Evolutionary conservation across 2,797 vertebrate species (phyloP).

Genomic region (Ptychobarbus kaznakovi): DNA sequence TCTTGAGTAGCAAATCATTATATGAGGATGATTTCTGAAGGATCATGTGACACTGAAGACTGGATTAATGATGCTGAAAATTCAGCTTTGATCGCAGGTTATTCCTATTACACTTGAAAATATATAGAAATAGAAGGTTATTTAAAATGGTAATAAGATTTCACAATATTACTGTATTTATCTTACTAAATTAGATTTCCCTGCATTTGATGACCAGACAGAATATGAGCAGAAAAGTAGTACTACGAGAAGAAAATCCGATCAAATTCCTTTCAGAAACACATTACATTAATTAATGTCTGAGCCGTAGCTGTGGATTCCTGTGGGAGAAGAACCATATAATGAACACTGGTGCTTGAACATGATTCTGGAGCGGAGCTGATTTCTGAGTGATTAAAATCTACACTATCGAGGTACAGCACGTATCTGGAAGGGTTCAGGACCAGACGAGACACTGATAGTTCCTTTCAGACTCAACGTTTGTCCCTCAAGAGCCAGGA

Average conservation of each 20-base stretch:
- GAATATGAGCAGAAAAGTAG: background rate
- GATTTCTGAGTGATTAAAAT: background rate
- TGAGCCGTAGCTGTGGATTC: background rate
- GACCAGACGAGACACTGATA: slow-evolving; percentile 68
- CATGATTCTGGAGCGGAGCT: background rate
- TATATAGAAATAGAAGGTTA: background rate
- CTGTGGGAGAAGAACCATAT: background rate
- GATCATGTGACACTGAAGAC: background rate
- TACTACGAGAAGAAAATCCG: too few relatives aligned
- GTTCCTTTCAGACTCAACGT: slow-evolving; percentile 60
- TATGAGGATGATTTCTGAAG: background rate
- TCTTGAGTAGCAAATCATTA: background rate
- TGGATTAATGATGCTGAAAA: background rate
- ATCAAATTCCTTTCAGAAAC: too few relatives aligned
- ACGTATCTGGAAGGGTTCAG: slow-evolving; percentile 66
- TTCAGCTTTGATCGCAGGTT: background rate
- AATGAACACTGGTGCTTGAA: background rate
- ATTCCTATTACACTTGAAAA: background rate
- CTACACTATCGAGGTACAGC: slow-evolving; percentile 64
- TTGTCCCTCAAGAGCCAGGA: slow-evolving; percentile 30
- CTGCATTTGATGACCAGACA: background rate
- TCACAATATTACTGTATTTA: background rate
- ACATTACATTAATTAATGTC: background rate
- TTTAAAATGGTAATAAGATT: background rate
- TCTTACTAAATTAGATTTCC: background rate